These are phyloP conservation scores for Cherax quadricarinatus DNA, from an alignment of 1,140 invertebrate genomes.

Conservation along the genomic window DNA sequence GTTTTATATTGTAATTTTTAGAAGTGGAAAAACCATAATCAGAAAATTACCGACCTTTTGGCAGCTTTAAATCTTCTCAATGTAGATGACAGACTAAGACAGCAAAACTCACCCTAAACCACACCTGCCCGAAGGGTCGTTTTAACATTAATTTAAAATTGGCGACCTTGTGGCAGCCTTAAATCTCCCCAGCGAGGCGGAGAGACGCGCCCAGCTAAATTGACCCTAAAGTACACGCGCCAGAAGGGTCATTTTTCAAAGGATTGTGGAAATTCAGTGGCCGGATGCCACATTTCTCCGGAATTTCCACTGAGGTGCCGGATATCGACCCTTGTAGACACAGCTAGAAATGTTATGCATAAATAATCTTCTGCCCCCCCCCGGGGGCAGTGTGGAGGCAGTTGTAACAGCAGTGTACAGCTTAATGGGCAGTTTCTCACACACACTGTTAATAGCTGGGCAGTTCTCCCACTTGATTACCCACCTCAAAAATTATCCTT, in stretches of 20 bases:
- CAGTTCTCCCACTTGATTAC: too few relatives aligned
- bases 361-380: too few relatives aligned
- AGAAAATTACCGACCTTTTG: constrained; percentile 20
- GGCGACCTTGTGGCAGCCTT: neutral
- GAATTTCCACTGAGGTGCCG: neutral
- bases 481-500: too few relatives aligned
- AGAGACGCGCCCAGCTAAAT: neutral
- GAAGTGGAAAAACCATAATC: neutral
- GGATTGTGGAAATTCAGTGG: too few relatives aligned
- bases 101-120: neutral
- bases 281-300: neutral
- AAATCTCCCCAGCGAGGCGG: neutral
- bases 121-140: neutral
- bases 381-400: too few relatives aligned
- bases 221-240: neutral
- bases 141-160: neutral
- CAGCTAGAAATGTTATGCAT: too few relatives aligned
- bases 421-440: too few relatives aligned
- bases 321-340: neutral
- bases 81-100: neutral
- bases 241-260: neutral
- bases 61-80: neutral
- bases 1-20: constrained; percentile 1
- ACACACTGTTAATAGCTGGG: too few relatives aligned
- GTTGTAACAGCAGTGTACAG: too few relatives aligned